phyloP scores from a whole-genome alignment of 2,888 invertebrate species.

The Amiota communis region DNA sequence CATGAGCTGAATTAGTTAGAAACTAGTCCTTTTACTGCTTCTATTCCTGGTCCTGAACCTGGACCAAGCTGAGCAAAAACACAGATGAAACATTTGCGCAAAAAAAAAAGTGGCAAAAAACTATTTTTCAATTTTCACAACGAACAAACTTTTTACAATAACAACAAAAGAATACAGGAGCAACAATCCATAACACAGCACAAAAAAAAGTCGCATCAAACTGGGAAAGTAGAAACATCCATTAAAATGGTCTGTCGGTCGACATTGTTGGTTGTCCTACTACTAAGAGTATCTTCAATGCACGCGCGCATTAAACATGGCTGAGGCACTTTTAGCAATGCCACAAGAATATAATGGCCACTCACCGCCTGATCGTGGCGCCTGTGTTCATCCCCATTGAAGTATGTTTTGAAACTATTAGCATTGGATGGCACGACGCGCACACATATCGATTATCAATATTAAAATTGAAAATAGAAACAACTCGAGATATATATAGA shows the following conservation, averaged over 20 bases:
- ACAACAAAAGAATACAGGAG: conserved; percentile 53
- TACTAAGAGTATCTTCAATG: too few species aligned
- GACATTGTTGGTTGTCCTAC: conserved; percentile 18
- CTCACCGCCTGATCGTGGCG: conserved; percentile 8
- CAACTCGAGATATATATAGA: not conserved
- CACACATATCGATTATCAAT: conserved; percentile 57
- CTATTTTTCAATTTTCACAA: conserved; percentile 57
- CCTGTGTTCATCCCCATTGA: not conserved
- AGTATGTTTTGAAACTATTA: not conserved
- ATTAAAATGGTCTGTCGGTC: conserved; percentile 39
- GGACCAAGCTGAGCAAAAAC: not conserved
- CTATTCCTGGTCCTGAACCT: conserved; percentile 28
- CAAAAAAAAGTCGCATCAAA: not conserved
- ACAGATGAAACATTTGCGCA: conserved; percentile 23
- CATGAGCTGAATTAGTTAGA: conserved; percentile 5
- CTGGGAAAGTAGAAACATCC: conserved; percentile 34
- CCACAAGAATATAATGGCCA: conserved; percentile 25
- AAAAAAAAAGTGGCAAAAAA: conserved; percentile 38
- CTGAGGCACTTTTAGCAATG: not conserved
- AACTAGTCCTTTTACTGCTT: conserved; percentile 39
- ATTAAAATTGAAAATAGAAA: conserved; percentile 51
- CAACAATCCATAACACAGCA: not conserved
- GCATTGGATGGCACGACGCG: not conserved
- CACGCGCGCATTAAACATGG: conserved; percentile 17
- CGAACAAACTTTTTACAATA: conserved; percentile 52